Evolutionary conservation across 2,113 vertebrate species (phyloP).

Genomic region (Danio rerio): DNA sequence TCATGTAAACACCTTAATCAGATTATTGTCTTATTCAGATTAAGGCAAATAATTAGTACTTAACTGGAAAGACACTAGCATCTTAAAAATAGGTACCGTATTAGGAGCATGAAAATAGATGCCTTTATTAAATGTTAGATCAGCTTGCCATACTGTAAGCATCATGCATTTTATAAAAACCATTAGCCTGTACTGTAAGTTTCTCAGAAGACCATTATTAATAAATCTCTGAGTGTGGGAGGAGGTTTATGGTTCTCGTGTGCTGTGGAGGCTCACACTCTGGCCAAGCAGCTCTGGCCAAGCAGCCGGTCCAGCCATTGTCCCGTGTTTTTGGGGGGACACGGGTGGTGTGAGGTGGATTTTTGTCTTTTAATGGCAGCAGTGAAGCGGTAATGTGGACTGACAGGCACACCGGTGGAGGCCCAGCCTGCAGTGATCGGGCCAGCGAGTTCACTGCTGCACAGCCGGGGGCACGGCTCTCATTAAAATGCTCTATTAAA

Average conservation of each 20-base stretch:
- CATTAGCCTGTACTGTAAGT: neutral
- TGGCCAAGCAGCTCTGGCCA: constrained; percentile 8
- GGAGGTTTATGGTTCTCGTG: constrained; percentile 1
- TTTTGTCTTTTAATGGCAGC: constrained; percentile 48
- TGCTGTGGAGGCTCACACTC: constrained; percentile 1
- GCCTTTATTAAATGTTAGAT: no score
- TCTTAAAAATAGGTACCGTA: no score
- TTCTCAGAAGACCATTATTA: constrained; percentile 12
- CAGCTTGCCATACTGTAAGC: no score
- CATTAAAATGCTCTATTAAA: constrained; percentile 65
- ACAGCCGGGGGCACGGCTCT: constrained; percentile 51
- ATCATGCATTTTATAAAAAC: neutral
- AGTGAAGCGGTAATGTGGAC: constrained; percentile 56
- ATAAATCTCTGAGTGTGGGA: constrained; percentile 16
- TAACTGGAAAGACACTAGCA: no score
- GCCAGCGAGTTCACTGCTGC: constrained; percentile 51
- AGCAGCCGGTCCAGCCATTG: constrained; percentile 20
- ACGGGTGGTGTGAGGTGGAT: constrained; percentile 50
- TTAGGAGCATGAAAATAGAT: no score
- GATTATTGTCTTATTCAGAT: no score
- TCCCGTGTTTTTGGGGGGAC: constrained; percentile 25
- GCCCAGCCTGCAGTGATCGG: constrained; percentile 46
- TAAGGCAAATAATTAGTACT: no score
- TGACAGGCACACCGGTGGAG: constrained; percentile 61
- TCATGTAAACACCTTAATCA: no score